Evolutionary conservation across 2,888 invertebrate species (phyloP).

Genomic region (Mamestra brassicae): DNA sequence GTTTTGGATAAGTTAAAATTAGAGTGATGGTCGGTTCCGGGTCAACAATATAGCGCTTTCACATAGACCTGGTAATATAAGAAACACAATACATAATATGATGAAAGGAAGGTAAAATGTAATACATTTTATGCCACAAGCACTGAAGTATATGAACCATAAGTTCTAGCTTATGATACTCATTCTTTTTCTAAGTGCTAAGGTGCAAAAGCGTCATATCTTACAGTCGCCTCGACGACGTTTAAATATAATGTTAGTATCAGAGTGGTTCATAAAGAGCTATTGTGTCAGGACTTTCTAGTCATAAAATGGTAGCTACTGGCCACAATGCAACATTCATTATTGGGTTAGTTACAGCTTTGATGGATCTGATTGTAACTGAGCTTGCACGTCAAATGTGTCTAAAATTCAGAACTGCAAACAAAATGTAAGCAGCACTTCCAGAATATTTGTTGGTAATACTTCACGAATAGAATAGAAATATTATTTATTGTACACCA

Average conservation of each 20-base stretch:
- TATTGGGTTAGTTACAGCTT: constrained; percentile 15
- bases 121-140: neutral
- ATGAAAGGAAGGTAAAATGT: constrained; percentile 6
- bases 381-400: constrained; percentile 7
- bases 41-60: neutral
- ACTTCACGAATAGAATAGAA: neutral
- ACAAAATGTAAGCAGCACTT: neutral
- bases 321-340: constrained; percentile 7
- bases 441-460: neutral
- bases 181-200: constrained; percentile 34
- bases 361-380: constrained; percentile 22
- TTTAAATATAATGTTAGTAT: constrained; percentile 40
- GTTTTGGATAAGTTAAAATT: constrained; percentile 54
- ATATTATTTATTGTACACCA: too few species aligned
- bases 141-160: constrained; percentile 31
- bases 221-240: constrained; percentile 21
- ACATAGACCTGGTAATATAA: constrained; percentile 12
- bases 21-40: constrained; percentile 23
- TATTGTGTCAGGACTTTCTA: constrained; percentile 3
- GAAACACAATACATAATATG: neutral
- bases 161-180: constrained; percentile 26
- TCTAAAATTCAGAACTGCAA: neutral
- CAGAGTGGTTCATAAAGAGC: constrained; percentile 43
- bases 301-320: constrained; percentile 6
- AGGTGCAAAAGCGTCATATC: constrained; percentile 52